These are phyloP conservation scores for Hydrolagus colliei DNA, from an alignment of 2,797 vertebrate species.

Conservation along the genomic window DNA sequence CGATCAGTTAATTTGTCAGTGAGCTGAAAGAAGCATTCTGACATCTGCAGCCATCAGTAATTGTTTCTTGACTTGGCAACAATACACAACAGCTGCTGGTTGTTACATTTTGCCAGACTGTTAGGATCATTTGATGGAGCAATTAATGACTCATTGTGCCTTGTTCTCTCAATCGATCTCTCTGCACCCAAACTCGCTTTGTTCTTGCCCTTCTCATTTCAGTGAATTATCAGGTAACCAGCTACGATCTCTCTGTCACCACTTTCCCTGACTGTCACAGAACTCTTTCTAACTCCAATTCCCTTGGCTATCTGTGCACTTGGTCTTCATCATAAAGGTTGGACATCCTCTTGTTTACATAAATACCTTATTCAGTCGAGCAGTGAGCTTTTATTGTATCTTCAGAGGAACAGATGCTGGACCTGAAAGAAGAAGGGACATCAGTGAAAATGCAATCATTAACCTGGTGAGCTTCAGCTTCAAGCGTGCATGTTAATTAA, in stretches of 20 bases:
- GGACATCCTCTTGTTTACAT: no score
- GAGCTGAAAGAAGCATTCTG: neutral
- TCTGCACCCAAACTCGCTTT: neutral
- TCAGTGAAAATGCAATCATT: no score
- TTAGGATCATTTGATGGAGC: constrained; percentile 4
- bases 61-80: constrained; percentile 15
- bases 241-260: neutral
- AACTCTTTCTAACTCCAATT: neutral
- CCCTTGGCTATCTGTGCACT: no score
- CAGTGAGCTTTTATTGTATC: no score
- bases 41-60: constrained; percentile 13
- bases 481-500: no score
- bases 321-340: no score
- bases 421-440: no score
- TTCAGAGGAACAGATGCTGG: no score
- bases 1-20: constrained; percentile 13
- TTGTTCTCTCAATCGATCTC: neutral
- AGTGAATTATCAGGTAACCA: neutral
- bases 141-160: constrained; percentile 9
- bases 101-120: constrained; percentile 25
- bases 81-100: constrained; percentile 1
- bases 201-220: neutral
- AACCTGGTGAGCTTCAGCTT: no score
- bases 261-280: neutral
- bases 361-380: no score